Conservation (phyloP, 2,113 vertebrate genomes). For the Chionodraco myersi region DNA sequence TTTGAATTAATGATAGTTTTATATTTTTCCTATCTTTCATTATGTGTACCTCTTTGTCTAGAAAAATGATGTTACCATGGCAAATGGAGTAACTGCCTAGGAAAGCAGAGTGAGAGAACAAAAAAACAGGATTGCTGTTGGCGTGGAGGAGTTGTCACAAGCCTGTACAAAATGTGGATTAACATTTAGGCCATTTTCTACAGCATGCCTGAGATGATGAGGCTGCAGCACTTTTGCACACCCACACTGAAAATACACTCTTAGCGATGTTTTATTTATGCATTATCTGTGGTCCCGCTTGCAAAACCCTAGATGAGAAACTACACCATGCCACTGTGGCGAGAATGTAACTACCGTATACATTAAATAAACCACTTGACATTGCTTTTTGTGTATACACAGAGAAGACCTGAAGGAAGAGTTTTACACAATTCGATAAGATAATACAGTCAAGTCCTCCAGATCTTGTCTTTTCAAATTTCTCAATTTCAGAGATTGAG, state of each 20-base stretch:
- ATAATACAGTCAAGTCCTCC: constrained; percentile 26
- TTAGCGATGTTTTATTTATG: constrained; percentile 1
- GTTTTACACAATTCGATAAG: constrained; percentile 26
- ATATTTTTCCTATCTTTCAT: not conserved
- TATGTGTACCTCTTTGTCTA: constrained; percentile 12
- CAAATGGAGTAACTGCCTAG: not conserved
- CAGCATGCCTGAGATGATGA: constrained; percentile 38
- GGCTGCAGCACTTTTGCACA: constrained; percentile 35
- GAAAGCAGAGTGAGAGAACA: not conserved
- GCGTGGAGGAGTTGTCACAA: not conserved
- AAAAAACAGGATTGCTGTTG: constrained; percentile 9
- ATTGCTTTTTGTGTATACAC: not conserved
- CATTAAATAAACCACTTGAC: not conserved
- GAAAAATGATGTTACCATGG: constrained; percentile 16
- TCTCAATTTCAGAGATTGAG: constrained; percentile 10
- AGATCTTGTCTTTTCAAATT: constrained; percentile 31
- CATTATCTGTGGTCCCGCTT: constrained; percentile 23
- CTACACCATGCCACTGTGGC: not conserved
- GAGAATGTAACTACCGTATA: not conserved
- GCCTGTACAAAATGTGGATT: constrained; percentile 42
- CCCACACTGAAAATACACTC: constrained; percentile 31
- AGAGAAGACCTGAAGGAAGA: constrained; percentile 23
- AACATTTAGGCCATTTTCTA: constrained; percentile 61
- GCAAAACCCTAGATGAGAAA: constrained; percentile 20
- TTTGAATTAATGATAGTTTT: constrained; percentile 26